Conservation (phyloP, 2,797 vertebrate species). For the Epinephelus coioides region DNA sequence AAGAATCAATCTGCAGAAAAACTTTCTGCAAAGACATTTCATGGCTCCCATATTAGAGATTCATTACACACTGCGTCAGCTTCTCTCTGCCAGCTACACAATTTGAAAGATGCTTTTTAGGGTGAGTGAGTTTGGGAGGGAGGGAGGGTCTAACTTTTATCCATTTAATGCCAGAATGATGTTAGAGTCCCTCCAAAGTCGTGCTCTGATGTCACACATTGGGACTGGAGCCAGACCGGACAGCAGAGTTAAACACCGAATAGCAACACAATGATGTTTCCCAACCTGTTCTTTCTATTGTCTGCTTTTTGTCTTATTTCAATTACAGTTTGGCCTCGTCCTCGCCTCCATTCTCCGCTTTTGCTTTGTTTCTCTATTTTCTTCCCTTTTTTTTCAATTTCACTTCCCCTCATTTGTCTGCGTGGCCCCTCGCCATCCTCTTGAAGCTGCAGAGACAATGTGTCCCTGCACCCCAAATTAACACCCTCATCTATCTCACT, state of each 20-base stretch:
- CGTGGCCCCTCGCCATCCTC: slow-evolving; percentile 30
- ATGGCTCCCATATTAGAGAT: neutral
- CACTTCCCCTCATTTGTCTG: slow-evolving; percentile 36
- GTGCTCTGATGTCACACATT: slow-evolving; percentile 18
- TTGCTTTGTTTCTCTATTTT: slow-evolving; percentile 13
- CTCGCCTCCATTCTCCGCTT: neutral
- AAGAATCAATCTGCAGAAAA: slow-evolving; percentile 1
- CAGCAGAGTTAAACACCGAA: neutral
- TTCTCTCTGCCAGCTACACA: slow-evolving; percentile 34
- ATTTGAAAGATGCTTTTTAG: slow-evolving; percentile 30
- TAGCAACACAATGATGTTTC: neutral
- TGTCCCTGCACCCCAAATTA: slow-evolving; percentile 54
- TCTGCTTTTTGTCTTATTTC: slow-evolving; percentile 14
- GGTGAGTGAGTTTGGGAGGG: slow-evolving; percentile 37
- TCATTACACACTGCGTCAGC: slow-evolving; percentile 40
- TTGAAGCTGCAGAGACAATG: slow-evolving; percentile 53
- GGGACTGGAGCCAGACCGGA: slow-evolving; percentile 22
- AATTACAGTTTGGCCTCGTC: slow-evolving; percentile 5
- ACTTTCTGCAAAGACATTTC: neutral
- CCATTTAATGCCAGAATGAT: slow-evolving; percentile 42
- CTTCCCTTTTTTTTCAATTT: neutral
- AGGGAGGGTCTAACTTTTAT: slow-evolving; percentile 42
- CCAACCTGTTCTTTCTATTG: neutral
- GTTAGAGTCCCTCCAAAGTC: slow-evolving; percentile 24
- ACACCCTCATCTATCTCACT: slow-evolving; percentile 47